phyloP scores from a whole-genome alignment of 1,140 invertebrate species.

The Tetranychus cinnabarinus region DNA sequence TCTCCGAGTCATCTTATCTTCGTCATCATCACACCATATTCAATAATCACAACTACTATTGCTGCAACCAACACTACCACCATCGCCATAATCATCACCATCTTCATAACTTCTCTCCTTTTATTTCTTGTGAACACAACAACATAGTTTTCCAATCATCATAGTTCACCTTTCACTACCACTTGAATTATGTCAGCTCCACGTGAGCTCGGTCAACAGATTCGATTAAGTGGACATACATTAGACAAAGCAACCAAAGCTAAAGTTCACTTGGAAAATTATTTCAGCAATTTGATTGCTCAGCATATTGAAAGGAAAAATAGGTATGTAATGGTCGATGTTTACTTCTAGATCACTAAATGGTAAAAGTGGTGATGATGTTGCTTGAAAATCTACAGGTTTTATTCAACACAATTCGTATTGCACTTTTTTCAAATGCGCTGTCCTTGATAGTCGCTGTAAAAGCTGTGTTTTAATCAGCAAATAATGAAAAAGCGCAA shows the following conservation, averaged over 20 bases:
- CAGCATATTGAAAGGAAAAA: constrained; percentile 93
- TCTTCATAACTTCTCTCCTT: no score
- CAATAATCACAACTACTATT: not conserved
- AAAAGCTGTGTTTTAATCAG: no score
- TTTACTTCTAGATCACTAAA: not conserved
- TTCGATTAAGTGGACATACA: constrained; percentile 64
- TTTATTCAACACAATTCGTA: no score
- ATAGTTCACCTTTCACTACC: not conserved
- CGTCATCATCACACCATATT: no score
- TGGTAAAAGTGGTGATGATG: no score
- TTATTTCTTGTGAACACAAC: no score
- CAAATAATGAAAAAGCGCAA: no score
- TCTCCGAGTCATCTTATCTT: not conserved
- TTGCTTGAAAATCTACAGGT: no score
- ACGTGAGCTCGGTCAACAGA: not conserved
- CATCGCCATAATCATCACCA: no score
- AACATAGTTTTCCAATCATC: not conserved
- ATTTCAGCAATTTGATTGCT: constrained; percentile 90
- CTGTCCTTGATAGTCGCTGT: no score
- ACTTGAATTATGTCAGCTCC: not conserved
- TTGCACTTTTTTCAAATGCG: no score
- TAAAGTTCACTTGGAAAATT: constrained; percentile 95
- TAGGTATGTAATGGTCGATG: constrained; percentile 28
- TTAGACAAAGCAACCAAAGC: constrained; percentile 97
- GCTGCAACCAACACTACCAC: no score